Evolutionary conservation across 2,797 vertebrate species (phyloP), one percentile per base, ranked within the genome.

Genomic region (Podarcis siculus): DNA sequence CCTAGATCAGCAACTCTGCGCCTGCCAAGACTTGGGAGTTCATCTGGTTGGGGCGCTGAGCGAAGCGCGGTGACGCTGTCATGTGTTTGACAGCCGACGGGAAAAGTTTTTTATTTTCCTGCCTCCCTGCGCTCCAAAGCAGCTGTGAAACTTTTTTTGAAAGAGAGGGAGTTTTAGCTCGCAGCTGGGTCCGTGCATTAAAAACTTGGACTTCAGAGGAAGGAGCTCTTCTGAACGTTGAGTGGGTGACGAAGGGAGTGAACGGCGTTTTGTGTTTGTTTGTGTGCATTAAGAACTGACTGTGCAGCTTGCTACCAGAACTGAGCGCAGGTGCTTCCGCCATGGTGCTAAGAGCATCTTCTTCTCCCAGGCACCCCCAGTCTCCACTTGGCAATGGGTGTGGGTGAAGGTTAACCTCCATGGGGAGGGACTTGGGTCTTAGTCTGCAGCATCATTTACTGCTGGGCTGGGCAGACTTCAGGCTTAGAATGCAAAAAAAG

Each of bases 1-100:
- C 83, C 89, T 89, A 85, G 8, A 61, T 23, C 85, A 93, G 86
- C 78, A 1, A n/a, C 1, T 72, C 55, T 23, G 25, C 19, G 32
- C 1, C 0, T 80, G 90, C 92, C 82, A 90, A 9, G 58, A 89
- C 86, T 64, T 2, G 2, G 82, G 49, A 66, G 58, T 86, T 86
- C 30, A 49, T 79, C 58, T 90, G 86, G 76, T 92, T 92, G 76
- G 55, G 89, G 82, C 80, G 89, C 78, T 86, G 80, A 87, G 78
- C 49, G 15, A 78, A 64, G 71, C 0, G 0, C 1, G 76, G 73
- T 45, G 64, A 10, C 35, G 1, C 3, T 82, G 21, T 72, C 75
- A 32, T 8, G 77, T 12, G 1, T 2, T 0, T 61, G 79, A 25
- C 79, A 80, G 79, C n/a, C 10, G 42, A 30, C 19, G 12, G 13